Conservation (phyloP, 2,797 vertebrate species). For the Chrosomus eos region DNA sequence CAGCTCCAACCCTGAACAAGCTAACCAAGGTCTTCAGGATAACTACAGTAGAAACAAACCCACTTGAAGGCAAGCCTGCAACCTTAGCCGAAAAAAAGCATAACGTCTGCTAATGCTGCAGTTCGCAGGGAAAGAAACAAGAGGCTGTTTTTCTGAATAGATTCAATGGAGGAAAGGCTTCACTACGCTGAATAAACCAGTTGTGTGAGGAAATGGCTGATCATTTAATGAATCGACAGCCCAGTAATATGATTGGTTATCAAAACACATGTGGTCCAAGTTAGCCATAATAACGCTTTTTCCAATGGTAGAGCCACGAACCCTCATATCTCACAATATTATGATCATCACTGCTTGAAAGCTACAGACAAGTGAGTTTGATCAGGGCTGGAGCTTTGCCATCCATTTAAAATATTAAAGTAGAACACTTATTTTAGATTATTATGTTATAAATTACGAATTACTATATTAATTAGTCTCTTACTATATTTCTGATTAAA, state of each 20-base stretch:
- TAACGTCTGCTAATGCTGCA: not conserved
- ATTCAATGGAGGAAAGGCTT: not conserved
- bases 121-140: not conserved
- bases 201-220: not conserved
- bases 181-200: not conserved
- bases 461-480: no score
- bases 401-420: no score
- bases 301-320: not conserved
- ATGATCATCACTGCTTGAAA: not conserved
- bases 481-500: not conserved
- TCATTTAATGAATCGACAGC: not conserved
- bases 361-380: not conserved
- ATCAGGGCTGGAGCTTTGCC: not conserved
- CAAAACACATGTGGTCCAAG: not conserved
- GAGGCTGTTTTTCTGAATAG: not conserved
- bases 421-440: no score
- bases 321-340: not conserved
- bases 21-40: not conserved
- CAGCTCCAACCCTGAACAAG: not conserved
- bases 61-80: no score
- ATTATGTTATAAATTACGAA: no score
- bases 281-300: no score
- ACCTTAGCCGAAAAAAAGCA: not conserved
- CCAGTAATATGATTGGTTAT: not conserved
- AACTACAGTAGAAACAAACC: no score